Evolutionary conservation across 1,140 invertebrate genomes (phyloP).

Genomic region (Heterodera carotae): DNA sequence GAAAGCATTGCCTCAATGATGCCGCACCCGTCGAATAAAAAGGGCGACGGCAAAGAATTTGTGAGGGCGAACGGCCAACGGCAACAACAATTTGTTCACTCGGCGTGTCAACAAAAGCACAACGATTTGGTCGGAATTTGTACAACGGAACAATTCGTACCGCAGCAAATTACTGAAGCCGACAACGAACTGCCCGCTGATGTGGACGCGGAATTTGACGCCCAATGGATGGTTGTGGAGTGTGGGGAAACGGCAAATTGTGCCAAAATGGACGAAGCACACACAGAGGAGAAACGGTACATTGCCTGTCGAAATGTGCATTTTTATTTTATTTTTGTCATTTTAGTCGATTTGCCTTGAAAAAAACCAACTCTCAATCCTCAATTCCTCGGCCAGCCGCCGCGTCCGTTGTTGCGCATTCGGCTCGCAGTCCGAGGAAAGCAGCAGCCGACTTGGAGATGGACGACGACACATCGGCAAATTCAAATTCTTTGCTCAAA

Average conservation of each 20-base stretch:
- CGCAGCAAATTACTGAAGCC: background rate
- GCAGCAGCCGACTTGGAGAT: background rate
- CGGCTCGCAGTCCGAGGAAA: background rate
- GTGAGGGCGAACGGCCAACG: background rate
- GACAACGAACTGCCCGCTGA: background rate
- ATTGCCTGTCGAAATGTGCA: too few relatives aligned
- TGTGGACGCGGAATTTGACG: background rate
- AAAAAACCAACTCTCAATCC: background rate
- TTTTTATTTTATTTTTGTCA: background rate
- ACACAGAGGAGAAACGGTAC: too few relatives aligned
- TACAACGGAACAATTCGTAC: background rate
- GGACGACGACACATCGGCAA: background rate
- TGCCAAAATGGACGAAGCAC: background rate
- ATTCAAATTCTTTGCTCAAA: constrained; percentile 1
- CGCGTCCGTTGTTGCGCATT: background rate
- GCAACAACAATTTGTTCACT: background rate
- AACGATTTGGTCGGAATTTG: background rate
- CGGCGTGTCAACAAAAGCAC: background rate
- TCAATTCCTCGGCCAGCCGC: background rate
- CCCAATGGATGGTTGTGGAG: constrained; percentile 19
- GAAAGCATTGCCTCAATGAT: constrained; percentile 34
- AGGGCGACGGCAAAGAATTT: background rate
- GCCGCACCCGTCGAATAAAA: constrained; percentile 19
- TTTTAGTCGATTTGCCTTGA: background rate
- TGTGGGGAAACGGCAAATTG: background rate